Conservation (phyloP, 37 sponge, comb jelly and placozoan species). For the Spongilla lacustris region DNA sequence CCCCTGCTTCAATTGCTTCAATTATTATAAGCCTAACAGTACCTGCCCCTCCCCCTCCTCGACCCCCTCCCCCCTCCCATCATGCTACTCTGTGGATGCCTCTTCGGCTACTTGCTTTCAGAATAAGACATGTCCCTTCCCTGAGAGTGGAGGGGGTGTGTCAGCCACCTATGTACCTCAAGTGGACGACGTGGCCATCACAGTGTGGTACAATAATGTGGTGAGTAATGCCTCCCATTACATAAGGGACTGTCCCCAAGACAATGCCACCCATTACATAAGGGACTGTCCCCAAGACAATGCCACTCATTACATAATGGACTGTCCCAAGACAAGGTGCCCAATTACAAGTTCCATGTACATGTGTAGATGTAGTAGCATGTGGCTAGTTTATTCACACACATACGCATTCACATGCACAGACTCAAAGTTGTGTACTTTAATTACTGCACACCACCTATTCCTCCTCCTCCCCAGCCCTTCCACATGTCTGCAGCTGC, state of each 20-base stretch:
- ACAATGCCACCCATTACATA: not conserved
- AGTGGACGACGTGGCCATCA: constrained; percentile 1
- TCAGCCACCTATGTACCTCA: not conserved
- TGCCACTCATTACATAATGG: not conserved
- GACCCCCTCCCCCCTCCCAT: not conserved
- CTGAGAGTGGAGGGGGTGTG: not conserved
- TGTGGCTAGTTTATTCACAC: too few relatives aligned
- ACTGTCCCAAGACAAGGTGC: not conserved
- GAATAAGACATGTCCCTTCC: not conserved
- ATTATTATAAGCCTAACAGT: not conserved
- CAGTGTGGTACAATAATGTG: constrained; percentile 73
- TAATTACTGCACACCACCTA: not conserved
- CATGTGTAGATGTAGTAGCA: too few relatives aligned
- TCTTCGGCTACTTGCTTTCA: not conserved
- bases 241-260: not conserved
- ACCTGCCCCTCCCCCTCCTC: not conserved
- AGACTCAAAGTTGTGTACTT: too few relatives aligned
- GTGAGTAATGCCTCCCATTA: constrained; percentile 8
- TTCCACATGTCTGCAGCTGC: constrained; percentile 74
- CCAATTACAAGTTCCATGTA: too few relatives aligned
- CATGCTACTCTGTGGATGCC: not conserved
- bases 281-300: not conserved
- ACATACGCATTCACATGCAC: too few relatives aligned
- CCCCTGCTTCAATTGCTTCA: not conserved
- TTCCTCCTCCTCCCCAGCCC: constrained; percentile 11